Base-by-base conservation (phyloP, 2,888 invertebrate species). In the Metalampra italica region DNA sequence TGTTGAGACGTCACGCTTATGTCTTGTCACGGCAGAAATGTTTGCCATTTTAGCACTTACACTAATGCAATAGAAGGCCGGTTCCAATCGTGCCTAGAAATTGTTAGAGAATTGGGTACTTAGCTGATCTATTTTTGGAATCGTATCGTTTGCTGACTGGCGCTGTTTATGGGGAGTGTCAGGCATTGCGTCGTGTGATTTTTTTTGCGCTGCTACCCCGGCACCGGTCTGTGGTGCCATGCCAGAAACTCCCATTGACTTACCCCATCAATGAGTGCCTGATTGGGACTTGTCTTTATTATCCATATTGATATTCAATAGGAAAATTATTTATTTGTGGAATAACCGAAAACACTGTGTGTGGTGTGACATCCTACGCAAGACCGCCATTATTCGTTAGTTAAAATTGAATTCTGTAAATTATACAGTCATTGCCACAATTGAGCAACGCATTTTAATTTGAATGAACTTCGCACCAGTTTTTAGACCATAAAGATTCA, bases 401-500 rank as follows among this genome's bases (percentile, higher is more conserved):
- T 34, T 34, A 3, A 2, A 9, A 34, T 34, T 39, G 14, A 39
- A 13, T 13, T 11, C 7, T 2, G 22, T 22, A 3, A 22, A 22
- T 22, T 22, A n/a, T n/a, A n/a, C n/a, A 22, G 15, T 9, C 8
- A 40, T 40, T 40, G 40, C 14, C 14, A 30, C 32, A 9, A 13
- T 43, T 43, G 15, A 32, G 32, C 43, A 32, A 43, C 43, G 4
- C 14, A 22, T 7, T 11, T 34, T 11, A 41, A 29, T 50, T 45
- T 46, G 46, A 43, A 47, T 47, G 30, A 45, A 43, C 47, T 55
- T 53, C 52, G 50, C 57, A 53, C 50, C 44, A 45, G 53, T 58
- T 60, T 59, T 59, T 59, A 55, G 56, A 53, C 41, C 52, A 55
- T 54, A 57, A 57, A 57, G 57, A 57, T 62, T 48, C 51, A 47